Conservation (phyloP, 2,888 invertebrate genomes). For the Machimus rusticus region DNA sequence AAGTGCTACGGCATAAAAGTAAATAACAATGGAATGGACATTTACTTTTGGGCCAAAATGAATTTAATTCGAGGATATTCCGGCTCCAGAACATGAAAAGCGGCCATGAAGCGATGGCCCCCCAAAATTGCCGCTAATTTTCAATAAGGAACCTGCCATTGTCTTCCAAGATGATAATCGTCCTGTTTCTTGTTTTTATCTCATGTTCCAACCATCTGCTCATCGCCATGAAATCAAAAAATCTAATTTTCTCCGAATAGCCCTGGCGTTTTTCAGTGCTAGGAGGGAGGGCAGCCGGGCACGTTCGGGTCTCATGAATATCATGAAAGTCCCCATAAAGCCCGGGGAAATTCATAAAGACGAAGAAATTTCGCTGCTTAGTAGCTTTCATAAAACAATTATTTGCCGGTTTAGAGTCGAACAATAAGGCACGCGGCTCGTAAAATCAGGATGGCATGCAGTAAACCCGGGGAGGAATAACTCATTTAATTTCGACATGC, state of each 20-base stretch:
- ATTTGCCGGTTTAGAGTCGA: constrained; percentile 30
- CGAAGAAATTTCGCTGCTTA: constrained; percentile 20
- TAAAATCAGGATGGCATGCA: constrained; percentile 44
- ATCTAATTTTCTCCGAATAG: constrained; percentile 25
- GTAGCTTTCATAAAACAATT: constrained; percentile 39
- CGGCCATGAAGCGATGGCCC: neutral
- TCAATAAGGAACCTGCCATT: neutral
- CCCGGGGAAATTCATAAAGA: constrained; percentile 22
- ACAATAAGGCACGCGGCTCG: constrained; percentile 43
- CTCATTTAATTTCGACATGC: constrained; percentile 42
- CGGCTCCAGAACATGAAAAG: neutral
- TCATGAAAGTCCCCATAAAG: constrained; percentile 25
- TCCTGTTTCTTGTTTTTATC: constrained; percentile 7
- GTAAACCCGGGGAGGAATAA: constrained; percentile 42
- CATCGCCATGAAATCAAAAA: constrained; percentile 32
- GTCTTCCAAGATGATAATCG: neutral
- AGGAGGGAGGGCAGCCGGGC: neutral
- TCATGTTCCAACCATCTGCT: constrained; percentile 12
- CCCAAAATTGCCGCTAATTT: neutral
- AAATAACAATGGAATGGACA: neutral
- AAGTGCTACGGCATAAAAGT: neutral
- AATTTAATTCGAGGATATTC: neutral
- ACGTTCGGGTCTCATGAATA: constrained; percentile 34
- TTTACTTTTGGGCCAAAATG: neutral
- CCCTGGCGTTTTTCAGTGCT: neutral